phyloP scores from a whole-genome alignment of 2,113 vertebrate genomes.

The Prionailurus viverrinus region DNA sequence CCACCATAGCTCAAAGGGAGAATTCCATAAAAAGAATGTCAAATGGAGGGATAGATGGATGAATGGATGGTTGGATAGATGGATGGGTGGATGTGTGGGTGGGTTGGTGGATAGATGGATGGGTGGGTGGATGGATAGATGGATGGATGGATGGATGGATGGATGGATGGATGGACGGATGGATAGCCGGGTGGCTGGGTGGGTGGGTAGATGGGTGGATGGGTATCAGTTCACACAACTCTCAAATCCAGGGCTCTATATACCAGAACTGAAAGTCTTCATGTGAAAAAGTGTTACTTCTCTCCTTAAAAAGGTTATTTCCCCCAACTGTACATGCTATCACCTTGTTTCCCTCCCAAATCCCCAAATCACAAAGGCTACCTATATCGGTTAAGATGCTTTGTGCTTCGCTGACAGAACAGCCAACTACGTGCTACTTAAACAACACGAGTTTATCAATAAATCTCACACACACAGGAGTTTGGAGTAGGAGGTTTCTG shows the following conservation, averaged over 20 bases:
- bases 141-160: neutral
- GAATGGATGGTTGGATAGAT: no score
- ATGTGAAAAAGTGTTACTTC: neutral
- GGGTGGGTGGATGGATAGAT: neutral
- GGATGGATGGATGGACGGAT: neutral
- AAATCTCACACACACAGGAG: neutral
- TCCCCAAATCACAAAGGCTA: neutral
- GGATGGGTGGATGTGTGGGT: neutral
- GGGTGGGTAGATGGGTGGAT: neutral
- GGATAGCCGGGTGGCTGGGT: neutral
- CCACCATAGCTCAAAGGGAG: neutral
- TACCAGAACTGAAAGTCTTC: neutral
- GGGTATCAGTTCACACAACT: neutral
- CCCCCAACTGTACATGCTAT: neutral
- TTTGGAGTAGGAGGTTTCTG: neutral
- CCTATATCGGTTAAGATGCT: neutral
- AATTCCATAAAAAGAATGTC: neutral
- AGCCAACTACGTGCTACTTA: neutral
- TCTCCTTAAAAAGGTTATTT: conserved; percentile 1
- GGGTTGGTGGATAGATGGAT: neutral
- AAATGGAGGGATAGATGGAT: neutral
- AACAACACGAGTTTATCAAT: neutral
- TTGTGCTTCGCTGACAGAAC: conserved; percentile 22
- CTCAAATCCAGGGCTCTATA: neutral
- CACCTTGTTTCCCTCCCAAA: neutral